These are phyloP conservation scores for Alcis repandata DNA, from an alignment of 2,888 invertebrate genomes.

Conservation along the genomic window DNA sequence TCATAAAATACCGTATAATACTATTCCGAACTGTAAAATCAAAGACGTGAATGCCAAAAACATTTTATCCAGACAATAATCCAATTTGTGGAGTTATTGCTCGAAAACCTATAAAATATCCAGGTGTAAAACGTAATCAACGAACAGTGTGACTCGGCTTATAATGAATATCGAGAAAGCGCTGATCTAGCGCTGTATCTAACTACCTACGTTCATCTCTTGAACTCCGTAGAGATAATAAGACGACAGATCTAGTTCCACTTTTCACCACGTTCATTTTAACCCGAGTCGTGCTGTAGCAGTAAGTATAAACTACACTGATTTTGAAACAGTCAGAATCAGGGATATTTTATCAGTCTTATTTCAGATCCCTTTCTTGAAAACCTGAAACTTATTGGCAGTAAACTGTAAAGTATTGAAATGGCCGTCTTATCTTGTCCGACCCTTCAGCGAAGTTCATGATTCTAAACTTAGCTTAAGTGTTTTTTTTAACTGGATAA, in stretches of 20 bases:
- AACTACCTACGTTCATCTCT: too few species aligned
- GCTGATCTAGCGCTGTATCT: too few species aligned
- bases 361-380: conserved; percentile 7
- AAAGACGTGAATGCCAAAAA: conserved; percentile 7
- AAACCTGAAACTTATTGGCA: conserved; percentile 20
- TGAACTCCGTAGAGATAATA: too few species aligned
- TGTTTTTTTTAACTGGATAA: conserved; percentile 16
- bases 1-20: conserved; percentile 9
- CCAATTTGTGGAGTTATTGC: conserved; percentile 17
- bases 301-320: conserved; percentile 9
- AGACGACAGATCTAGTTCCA: neutral
- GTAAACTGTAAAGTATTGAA: conserved; percentile 24
- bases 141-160: neutral
- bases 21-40: conserved; percentile 9
- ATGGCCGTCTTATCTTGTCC: conserved; percentile 11
- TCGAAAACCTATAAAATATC: conserved; percentile 12
- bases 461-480: neutral
- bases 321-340: conserved; percentile 9
- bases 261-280: neutral
- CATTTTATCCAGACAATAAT: conserved; percentile 13
- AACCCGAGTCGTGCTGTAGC: neutral
- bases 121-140: conserved; percentile 30
- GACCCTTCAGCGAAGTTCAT: conserved; percentile 8
- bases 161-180: too few species aligned
- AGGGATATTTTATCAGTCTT: conserved; percentile 25